Percentiles rank a stretch among this genome's conserved stretches.
Conservation (phyloP, 2,113 vertebrate species). For the Marmota flaviventris region DNA sequence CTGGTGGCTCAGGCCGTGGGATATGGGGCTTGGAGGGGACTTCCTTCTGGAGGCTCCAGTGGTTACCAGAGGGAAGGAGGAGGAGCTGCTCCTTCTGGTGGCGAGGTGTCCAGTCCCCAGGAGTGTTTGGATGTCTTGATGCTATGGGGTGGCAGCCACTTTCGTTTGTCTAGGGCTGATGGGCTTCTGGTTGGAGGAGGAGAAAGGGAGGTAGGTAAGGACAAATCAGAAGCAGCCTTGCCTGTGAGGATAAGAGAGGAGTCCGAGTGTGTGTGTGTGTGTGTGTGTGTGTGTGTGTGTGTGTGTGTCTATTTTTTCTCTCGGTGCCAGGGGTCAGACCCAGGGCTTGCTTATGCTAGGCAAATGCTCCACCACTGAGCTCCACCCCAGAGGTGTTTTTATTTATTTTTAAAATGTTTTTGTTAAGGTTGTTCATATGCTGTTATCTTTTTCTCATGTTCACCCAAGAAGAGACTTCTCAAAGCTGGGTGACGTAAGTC, state of each 20-base stretch:
- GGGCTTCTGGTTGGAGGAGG: neutral
- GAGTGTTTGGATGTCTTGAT: neutral
- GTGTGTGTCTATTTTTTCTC: neutral
- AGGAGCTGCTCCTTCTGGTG: neutral
- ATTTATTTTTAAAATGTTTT: neutral
- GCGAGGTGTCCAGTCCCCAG: neutral
- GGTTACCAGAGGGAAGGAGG: neutral
- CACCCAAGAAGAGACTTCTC: neutral
- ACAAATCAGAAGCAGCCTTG: neutral
- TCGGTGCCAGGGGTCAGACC: neutral
- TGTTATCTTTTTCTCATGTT: slow-evolving; percentile 8
- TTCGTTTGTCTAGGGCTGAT: neutral
- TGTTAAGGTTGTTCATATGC: neutral
- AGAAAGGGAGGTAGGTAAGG: neutral
- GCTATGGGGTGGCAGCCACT: neutral
- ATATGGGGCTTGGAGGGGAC: neutral
- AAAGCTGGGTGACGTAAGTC: neutral
- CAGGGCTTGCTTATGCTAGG: neutral
- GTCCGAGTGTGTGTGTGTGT: no score
- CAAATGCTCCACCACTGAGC: neutral
- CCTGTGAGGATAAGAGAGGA: neutral
- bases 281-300: no score
- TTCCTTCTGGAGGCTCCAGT: neutral
- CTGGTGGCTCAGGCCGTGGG: neutral
- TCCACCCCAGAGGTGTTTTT: neutral